These are phyloP conservation scores for Luperina testacea DNA, from an alignment of 2,888 invertebrate species.

Conservation along the genomic window DNA sequence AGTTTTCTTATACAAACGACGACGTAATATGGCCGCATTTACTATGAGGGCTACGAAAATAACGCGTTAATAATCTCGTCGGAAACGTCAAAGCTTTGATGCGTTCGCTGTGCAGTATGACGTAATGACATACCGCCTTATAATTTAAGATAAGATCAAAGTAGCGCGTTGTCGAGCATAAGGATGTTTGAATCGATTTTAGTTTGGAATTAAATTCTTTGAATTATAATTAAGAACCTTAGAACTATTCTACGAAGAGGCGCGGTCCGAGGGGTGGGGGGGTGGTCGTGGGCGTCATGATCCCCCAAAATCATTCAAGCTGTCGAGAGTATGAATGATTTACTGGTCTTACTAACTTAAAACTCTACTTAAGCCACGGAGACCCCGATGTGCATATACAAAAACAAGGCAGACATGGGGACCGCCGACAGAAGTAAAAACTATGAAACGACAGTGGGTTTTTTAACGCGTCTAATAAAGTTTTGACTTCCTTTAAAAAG, in stretches of 20 bases:
- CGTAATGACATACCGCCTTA: slow-evolving; percentile 34
- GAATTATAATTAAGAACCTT: slow-evolving; percentile 1
- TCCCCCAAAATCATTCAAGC: too few relatives aligned
- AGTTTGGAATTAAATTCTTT: slow-evolving; percentile 1
- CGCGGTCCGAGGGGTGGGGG: too few relatives aligned
- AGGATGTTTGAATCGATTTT: slow-evolving; percentile 8
- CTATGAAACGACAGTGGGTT: too few relatives aligned
- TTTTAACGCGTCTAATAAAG: too few relatives aligned
- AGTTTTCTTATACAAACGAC: slow-evolving; percentile 84
- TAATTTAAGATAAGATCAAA: slow-evolving; percentile 54
- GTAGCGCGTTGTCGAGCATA: neutral
- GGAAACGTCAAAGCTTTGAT: slow-evolving; percentile 58
- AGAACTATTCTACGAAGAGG: neutral
- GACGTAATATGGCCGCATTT: slow-evolving; percentile 76
- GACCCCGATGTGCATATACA: too few relatives aligned
- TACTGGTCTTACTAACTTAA: too few relatives aligned
- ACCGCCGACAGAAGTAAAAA: too few relatives aligned
- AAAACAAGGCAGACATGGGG: too few relatives aligned
- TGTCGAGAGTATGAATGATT: too few relatives aligned
- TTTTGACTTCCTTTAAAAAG: too few relatives aligned
- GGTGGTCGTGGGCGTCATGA: too few relatives aligned
- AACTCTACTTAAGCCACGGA: too few relatives aligned
- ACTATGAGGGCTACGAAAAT: slow-evolving; percentile 76
- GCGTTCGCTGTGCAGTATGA: slow-evolving; percentile 44
- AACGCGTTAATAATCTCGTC: slow-evolving; percentile 67